These are phyloP conservation scores for Manis crassicaudata DNA, from an alignment of 2,797 vertebrate genomes.

Conservation along the genomic window DNA sequence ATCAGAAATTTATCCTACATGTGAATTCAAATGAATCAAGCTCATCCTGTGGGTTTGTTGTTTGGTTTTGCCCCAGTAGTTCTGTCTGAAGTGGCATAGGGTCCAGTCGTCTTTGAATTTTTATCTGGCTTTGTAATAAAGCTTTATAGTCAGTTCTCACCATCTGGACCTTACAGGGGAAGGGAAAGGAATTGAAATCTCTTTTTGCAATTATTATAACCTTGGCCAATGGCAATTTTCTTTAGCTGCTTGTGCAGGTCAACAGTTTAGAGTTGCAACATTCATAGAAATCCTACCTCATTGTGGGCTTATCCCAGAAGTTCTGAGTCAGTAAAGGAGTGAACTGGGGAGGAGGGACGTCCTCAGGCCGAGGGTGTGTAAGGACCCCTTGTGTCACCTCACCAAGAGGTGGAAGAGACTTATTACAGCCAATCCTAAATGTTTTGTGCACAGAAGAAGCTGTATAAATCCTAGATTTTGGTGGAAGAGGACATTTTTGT, in stretches of 20 bases:
- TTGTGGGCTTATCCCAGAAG: not conserved
- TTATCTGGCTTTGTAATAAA: slow-evolving; percentile 1
- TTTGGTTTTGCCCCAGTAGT: not conserved
- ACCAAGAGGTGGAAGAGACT: not conserved
- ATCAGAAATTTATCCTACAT: not conserved
- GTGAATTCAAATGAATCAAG: not conserved
- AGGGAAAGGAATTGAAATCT: not conserved
- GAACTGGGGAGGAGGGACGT: not conserved
- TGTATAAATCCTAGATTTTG: not conserved
- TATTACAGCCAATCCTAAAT: not conserved
- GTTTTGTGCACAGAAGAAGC: not conserved
- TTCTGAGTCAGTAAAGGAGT: not conserved
- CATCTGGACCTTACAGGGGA: not conserved
- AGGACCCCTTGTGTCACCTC: not conserved
- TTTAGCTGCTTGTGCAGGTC: not conserved
- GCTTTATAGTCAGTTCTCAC: not conserved
- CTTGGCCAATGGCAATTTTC: not conserved
- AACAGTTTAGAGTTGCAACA: not conserved
- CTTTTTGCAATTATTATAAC: slow-evolving; percentile 19
- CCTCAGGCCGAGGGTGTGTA: not conserved
- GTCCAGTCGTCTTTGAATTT: not conserved
- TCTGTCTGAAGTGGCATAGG: not conserved
- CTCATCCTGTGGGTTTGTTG: not conserved
- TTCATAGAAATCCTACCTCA: not conserved
- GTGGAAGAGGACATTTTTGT: not conserved